Evolutionary conservation across 2,113 vertebrate species (phyloP), one percentile per base, ranked within the genome.

Genomic region (Piprites chloris): DNA sequence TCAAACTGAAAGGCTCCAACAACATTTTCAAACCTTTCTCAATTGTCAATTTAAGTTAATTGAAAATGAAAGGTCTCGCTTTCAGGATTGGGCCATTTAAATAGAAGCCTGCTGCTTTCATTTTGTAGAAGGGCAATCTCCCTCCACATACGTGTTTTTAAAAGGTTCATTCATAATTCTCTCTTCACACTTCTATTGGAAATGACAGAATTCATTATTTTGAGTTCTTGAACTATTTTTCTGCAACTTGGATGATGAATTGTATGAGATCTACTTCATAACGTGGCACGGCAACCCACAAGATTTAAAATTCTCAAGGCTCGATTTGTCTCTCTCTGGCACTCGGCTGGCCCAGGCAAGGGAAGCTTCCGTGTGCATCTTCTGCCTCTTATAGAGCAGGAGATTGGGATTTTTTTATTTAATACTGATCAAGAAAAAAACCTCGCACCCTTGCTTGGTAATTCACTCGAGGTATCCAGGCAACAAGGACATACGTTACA

Each of bases 131-230:
- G 95, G 96, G 97, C 97, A 97, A 96, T 97, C 97, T 97, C 92
- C 96, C 92, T 93, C 93, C 97, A 96, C 96, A 93, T 95, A 95
- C 85, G 74, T 96, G 95, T 97, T 97, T 96, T 97, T 97, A 97
- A 97, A 97, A 97, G 97, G 97, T 97, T 97, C 97, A 97, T 97
- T 97, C 97, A 97, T 97, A 97, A 97, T 97, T 97, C 97, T 97
- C 90, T 95, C 95, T 97, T 97, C 97, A 97, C 95, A 96, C 94
- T 96, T 97, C 93, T 96, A 97, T 97, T 97, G 96, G 93, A 97
- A 97, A 97, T 97, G 97, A 97, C 97, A 97, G 96, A 97, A 96
- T 97, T 97, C 97, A 96, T 97, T 97, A 97, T 97, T 97, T 95
- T 97, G 96, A 97, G 95, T 95, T 97, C 96, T 97, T 73, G 91